Evolutionary conservation across 2,888 invertebrate species (phyloP).

Genomic region (Glaucopsyche alexis): DNA sequence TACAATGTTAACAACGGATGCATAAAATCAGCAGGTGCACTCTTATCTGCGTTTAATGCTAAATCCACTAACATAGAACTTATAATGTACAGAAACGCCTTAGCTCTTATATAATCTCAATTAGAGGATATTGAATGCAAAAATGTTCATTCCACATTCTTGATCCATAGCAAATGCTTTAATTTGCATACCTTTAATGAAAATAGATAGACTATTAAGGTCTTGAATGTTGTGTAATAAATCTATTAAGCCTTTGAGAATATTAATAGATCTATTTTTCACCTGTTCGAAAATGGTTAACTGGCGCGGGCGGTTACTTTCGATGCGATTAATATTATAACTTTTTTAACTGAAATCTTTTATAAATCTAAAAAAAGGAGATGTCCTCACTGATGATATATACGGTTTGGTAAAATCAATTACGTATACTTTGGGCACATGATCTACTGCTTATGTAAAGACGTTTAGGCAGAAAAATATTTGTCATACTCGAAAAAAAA

Average conservation of each 20-base stretch:
- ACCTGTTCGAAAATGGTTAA: background rate
- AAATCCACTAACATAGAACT: slow-evolving; percentile 33
- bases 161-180: slow-evolving; percentile 18
- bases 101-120: background rate
- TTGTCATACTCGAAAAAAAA: no score
- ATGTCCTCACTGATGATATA: no score
- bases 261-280: slow-evolving; percentile 16
- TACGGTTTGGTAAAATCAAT: no score
- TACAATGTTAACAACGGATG: slow-evolving; percentile 38
- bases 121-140: slow-evolving; percentile 9
- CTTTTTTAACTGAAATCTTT: no score
- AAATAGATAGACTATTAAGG: slow-evolving; percentile 16
- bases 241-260: slow-evolving; percentile 12
- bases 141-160: slow-evolving; percentile 15
- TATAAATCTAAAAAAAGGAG: no score
- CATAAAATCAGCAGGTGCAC: slow-evolving; percentile 44
- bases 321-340: no score
- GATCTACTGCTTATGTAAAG: no score
- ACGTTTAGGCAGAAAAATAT: no score
- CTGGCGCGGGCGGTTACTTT: no score
- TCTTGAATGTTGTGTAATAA: slow-evolving; percentile 20
- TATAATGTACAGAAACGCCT: background rate
- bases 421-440: no score
- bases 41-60: slow-evolving; percentile 37
- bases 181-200: slow-evolving; percentile 19